A percentile compares a stretch with the other conserved stretches of the same genome.
These are phyloP conservation scores for Enoplosus armatus DNA, from an alignment of 2,797 vertebrate genomes.

Conservation along the genomic window DNA sequence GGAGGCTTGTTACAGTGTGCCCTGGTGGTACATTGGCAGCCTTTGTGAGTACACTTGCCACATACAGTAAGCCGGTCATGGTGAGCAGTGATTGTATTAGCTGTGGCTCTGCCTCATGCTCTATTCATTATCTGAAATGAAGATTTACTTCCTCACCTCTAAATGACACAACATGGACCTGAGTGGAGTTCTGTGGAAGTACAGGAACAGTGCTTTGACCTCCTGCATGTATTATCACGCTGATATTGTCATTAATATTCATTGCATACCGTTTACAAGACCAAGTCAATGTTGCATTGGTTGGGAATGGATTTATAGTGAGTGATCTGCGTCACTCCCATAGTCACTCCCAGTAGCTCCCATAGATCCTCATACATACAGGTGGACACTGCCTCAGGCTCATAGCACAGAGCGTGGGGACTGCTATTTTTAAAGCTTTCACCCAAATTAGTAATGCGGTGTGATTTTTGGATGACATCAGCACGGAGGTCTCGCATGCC, in stretches of 20 bases:
- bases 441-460: slow-evolving; percentile 6
- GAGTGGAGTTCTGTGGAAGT: neutral
- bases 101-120: neutral
- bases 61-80: neutral
- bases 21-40: neutral
- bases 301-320: neutral
- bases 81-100: slow-evolving; percentile 7
- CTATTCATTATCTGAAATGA: neutral
- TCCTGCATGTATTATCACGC: neutral
- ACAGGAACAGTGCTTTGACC: neutral
- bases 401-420: neutral
- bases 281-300: neutral
- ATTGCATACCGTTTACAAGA: neutral
- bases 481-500: neutral
- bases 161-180: neutral
- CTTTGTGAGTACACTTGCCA: neutral
- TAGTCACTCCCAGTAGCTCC: neutral
- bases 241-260: neutral
- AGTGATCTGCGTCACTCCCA: no score
- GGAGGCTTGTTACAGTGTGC: neutral
- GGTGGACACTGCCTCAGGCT: slow-evolving; percentile 9
- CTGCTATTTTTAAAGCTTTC: slow-evolving; percentile 16
- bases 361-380: neutral
- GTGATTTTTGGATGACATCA: slow-evolving; percentile 16
- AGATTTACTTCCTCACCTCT: neutral